Evolutionary conservation across 1,140 invertebrate species (phyloP).

Genomic region (Drosophila saltans): DNA sequence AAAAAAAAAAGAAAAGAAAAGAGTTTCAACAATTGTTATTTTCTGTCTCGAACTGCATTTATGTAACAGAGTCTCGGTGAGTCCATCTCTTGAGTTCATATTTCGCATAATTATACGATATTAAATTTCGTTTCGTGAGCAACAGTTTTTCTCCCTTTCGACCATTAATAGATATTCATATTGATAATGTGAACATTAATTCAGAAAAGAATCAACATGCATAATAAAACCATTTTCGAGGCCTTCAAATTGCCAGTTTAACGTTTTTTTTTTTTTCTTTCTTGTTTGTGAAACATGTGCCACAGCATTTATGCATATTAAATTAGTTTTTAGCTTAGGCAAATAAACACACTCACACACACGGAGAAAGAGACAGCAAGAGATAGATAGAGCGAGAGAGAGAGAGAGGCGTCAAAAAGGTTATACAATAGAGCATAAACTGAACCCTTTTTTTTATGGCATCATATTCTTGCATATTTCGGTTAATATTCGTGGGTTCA

Average conservation of each 20-base stretch:
- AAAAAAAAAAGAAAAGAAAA: too few relatives aligned
- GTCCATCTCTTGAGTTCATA: conserved; percentile 51
- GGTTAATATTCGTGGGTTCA: conserved; percentile 62
- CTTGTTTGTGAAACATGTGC: conserved; percentile 71
- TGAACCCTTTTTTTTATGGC: conserved; percentile 77
- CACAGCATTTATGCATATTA: conserved; percentile 78
- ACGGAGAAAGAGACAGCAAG: conserved; percentile 44
- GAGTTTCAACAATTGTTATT: conserved; percentile 66
- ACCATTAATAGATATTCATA: conserved; percentile 59
- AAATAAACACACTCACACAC: conserved; percentile 69
- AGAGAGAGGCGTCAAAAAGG: conserved; percentile 11
- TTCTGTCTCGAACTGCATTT: conserved; percentile 15
- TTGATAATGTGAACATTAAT: conserved; percentile 39
- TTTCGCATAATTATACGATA: conserved; percentile 64
- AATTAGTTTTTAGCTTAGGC: conserved; percentile 70
- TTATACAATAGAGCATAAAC: conserved; percentile 28
- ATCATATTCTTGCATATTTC: conserved; percentile 66
- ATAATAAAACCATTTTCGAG: conserved; percentile 74
- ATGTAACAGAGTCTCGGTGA: conserved; percentile 51
- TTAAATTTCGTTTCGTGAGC: conserved; percentile 64
- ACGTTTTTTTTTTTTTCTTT: too few relatives aligned
- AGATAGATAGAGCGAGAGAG: conserved; percentile 46
- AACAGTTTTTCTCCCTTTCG: conserved; percentile 49
- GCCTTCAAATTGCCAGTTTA: conserved; percentile 74
- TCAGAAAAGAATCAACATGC: conserved; percentile 22